A percentile compares a stretch with the other conserved stretches of the same genome.
Conservation (phyloP, 2,797 vertebrate genomes). For the Mormyrops attenuatus region DNA sequence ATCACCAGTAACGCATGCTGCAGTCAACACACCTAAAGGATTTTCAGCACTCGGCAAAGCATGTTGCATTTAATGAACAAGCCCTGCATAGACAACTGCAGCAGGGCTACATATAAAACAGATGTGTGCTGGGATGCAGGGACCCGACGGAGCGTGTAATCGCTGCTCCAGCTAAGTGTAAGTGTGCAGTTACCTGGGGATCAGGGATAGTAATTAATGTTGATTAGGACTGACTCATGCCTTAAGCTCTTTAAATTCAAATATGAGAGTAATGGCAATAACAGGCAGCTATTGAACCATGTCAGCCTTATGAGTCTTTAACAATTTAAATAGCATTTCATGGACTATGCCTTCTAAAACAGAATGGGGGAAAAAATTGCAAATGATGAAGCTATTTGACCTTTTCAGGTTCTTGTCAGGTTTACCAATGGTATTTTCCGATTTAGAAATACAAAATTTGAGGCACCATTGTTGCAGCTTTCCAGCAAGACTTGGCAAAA, state of each 20-base stretch:
- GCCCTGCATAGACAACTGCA: neutral
- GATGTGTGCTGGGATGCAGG: neutral
- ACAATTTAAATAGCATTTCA: neutral
- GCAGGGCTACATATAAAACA: neutral
- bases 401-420: neutral
- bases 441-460: neutral
- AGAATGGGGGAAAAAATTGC: neutral
- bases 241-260: neutral
- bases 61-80: neutral
- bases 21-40: neutral
- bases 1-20: neutral
- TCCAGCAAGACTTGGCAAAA: neutral
- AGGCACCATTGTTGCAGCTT: neutral
- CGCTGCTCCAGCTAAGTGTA: neutral
- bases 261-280: neutral
- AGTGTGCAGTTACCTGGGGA: neutral
- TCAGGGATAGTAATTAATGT: neutral
- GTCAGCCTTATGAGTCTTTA: neutral
- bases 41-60: neutral
- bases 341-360: neutral
- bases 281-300: neutral
- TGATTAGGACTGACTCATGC: neutral
- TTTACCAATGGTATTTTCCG: neutral
- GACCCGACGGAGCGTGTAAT: neutral
- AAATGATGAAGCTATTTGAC: neutral